phyloP scores from a whole-genome alignment of 2,888 invertebrate species.

The Acanthopleura granulata region DNA sequence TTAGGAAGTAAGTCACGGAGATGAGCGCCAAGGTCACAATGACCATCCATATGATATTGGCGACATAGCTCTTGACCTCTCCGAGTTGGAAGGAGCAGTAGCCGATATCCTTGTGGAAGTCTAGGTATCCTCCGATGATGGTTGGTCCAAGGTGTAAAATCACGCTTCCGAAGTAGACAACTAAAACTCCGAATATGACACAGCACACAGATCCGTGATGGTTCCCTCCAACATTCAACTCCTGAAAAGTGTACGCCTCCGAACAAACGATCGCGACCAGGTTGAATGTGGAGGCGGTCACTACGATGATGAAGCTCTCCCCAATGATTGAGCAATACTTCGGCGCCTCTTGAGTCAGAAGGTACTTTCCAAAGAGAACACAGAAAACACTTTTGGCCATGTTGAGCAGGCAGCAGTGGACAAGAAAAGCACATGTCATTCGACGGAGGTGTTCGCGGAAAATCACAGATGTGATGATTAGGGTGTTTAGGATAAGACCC shows the following conservation, averaged over 20 bases:
- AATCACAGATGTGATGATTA: constrained; percentile 60
- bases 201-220: constrained; percentile 65
- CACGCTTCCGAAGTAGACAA: constrained; percentile 67
- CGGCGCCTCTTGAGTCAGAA: constrained; percentile 57
- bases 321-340: constrained; percentile 63
- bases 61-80: constrained; percentile 66
- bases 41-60: constrained; percentile 68
- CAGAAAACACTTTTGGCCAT: constrained; percentile 66
- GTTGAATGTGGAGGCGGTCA: constrained; percentile 68
- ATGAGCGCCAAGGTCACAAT: constrained; percentile 65
- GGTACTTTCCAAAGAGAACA: constrained; percentile 66
- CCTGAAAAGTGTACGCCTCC: constrained; percentile 68
- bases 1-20: constrained; percentile 63
- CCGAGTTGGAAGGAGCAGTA: constrained; percentile 68
- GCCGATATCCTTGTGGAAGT: constrained; percentile 66
- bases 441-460: constrained; percentile 54
- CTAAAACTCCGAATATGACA: constrained; percentile 66
- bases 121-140: constrained; percentile 68
- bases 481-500: constrained; percentile 63
- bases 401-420: constrained; percentile 67
- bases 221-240: constrained; percentile 61
- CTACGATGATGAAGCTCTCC: constrained; percentile 65
- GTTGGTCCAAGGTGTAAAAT: constrained; percentile 69
- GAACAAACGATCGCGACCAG: constrained; percentile 69
- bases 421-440: constrained; percentile 68